Evolutionary conservation across 2,113 vertebrate genomes (phyloP).

Genomic region (Plecotus auritus): DNA sequence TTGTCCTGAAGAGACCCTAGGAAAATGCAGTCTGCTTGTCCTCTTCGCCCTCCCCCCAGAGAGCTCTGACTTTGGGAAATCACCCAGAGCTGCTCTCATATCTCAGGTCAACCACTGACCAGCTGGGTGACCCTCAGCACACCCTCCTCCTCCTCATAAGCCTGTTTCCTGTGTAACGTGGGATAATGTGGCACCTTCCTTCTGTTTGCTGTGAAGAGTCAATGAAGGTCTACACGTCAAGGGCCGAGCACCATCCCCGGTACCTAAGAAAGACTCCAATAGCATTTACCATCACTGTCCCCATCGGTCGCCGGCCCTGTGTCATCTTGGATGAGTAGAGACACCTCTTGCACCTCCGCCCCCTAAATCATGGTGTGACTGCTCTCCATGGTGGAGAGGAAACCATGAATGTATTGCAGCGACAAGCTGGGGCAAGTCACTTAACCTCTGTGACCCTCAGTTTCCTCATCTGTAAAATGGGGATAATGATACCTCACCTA

Average conservation of each 20-base stretch:
- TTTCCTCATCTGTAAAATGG: not conserved
- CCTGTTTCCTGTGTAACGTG: not conserved
- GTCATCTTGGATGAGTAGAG: not conserved
- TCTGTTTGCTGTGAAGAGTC: not conserved
- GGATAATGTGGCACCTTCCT: not conserved
- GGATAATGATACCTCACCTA: fast-evolving
- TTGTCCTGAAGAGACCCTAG: not conserved
- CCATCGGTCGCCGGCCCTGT: fast-evolving
- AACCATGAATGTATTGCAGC: not conserved
- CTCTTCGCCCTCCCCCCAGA: not conserved
- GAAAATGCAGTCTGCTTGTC: not conserved
- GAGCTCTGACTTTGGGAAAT: not conserved
- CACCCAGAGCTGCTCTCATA: not conserved
- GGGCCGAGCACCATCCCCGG: not conserved
- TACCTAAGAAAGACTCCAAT: not conserved
- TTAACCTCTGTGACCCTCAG: not conserved
- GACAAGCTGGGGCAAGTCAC: not conserved
- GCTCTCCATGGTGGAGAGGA: not conserved
- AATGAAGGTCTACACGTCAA: not conserved
- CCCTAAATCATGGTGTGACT: not conserved
- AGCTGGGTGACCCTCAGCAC: not conserved
- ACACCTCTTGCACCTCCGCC: not conserved
- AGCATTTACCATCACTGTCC: not conserved
- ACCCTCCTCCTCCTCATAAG: fast-evolving
- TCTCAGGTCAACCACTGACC: not conserved